Conservation (phyloP, 1,140 invertebrate genomes). For the Brachionus manjavacas region DNA sequence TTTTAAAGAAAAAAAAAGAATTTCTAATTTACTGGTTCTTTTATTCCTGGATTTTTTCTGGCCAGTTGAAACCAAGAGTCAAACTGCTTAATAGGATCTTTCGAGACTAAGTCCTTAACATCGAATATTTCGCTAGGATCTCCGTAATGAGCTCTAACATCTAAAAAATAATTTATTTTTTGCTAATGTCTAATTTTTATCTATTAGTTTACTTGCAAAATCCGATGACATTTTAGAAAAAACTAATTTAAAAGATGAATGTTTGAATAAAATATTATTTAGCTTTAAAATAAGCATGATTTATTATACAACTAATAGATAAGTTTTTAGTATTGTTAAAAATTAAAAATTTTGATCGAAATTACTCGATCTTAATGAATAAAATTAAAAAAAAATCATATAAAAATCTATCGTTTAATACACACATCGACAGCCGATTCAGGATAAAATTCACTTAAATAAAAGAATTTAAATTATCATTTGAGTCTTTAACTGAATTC, state of each 20-base stretch:
- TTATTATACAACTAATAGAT: neutral
- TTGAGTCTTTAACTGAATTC: neutral
- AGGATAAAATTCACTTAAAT: neutral
- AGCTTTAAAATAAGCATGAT: slow-evolving; percentile 4
- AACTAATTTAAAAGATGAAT: neutral
- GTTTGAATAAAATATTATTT: slow-evolving; percentile 6
- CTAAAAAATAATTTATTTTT: slow-evolving; percentile 1
- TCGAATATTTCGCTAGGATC: slow-evolving; percentile 35
- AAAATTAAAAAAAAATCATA: neutral
- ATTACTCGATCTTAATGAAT: neutral
- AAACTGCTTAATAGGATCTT: slow-evolving; percentile 37
- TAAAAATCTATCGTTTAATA: neutral
- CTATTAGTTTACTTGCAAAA: slow-evolving; percentile 4
- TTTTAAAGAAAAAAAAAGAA: too few relatives aligned
- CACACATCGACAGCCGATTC: neutral
- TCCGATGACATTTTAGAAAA: slow-evolving; percentile 23
- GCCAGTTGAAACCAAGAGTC: slow-evolving; percentile 36
- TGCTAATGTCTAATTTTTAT: neutral
- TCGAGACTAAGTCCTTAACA: slow-evolving; percentile 13
- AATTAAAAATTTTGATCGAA: neutral
- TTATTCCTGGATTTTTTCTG: slow-evolving; percentile 19
- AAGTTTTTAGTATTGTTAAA: neutral
- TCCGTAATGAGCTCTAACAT: slow-evolving; percentile 13
- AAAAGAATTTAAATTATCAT: neutral
- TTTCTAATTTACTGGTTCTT: slow-evolving; percentile 11